phyloP scores from a whole-genome alignment of 2,888 invertebrate species.

The Periphyllus acericola region DNA sequence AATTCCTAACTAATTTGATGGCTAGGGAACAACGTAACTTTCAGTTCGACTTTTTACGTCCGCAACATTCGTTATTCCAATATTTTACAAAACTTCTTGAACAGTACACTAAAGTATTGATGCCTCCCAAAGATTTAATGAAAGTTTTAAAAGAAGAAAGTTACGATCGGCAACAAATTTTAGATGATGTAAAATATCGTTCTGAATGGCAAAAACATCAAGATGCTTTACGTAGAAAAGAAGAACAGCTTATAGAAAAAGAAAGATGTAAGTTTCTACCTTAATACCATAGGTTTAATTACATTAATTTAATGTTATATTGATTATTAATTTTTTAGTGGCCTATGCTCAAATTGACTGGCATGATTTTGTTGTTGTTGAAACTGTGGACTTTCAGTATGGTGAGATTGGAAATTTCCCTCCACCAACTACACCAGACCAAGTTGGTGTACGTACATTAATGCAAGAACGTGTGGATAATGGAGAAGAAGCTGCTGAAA shows the following conservation, averaged over 20 bases:
- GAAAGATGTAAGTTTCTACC: conserved; percentile 76
- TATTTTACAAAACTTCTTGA: conserved; percentile 98
- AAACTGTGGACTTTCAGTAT: conserved; percentile 95
- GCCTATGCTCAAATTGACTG: conserved; percentile 99
- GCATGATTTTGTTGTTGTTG: conserved; percentile 99
- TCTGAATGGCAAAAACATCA: conserved; percentile 97
- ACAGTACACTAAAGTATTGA: conserved; percentile 97
- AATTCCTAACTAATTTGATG: conserved; percentile 98
- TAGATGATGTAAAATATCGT: conserved; percentile 92
- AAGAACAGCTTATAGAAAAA: conserved; percentile 94
- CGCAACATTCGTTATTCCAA: conserved; percentile 97
- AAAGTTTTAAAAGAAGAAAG: conserved; percentile 82
- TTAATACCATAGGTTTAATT: not conserved
- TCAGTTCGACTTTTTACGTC: conserved; percentile 98
- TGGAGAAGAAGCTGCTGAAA: conserved; percentile 76
- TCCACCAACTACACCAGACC: conserved; percentile 95
- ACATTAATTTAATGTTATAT: too few relatives aligned
- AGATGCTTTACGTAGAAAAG: conserved; percentile 89
- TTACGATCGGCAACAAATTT: conserved; percentile 73
- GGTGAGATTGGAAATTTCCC: conserved; percentile 93
- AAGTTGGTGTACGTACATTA: conserved; percentile 93
- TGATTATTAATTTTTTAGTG: conserved; percentile 69
- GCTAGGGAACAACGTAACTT: conserved; percentile 97
- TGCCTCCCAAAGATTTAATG: conserved; percentile 93
- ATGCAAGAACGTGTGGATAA: conserved; percentile 87